Evolutionary conservation across 2,888 invertebrate species (phyloP).

Genomic region (Chloroclystis v-ata): DNA sequence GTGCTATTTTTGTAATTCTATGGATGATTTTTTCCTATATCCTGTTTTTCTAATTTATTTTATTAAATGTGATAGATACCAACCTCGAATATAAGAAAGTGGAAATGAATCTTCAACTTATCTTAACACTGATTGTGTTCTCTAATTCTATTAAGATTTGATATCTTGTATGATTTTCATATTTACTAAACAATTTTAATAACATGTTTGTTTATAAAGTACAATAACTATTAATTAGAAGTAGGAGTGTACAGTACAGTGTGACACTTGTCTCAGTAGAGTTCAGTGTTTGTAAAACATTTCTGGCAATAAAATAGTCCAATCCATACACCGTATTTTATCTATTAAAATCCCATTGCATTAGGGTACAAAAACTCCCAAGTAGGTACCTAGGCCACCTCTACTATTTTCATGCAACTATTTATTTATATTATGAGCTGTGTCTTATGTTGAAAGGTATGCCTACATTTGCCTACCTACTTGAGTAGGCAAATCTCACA

Average conservation of each 20-base stretch:
- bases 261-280: constrained; percentile 56
- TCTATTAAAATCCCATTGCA: too few relatives aligned
- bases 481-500: too few relatives aligned
- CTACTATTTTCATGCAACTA: too few relatives aligned
- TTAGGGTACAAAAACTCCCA: too few relatives aligned
- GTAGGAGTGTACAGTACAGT: constrained; percentile 73
- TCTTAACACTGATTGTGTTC: constrained; percentile 56
- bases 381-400: too few relatives aligned
- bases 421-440: too few relatives aligned
- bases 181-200: constrained; percentile 3
- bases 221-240: constrained; percentile 70
- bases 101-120: constrained; percentile 64
- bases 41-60: constrained; percentile 73
- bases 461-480: too few relatives aligned
- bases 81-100: constrained; percentile 69
- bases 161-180: constrained; percentile 17
- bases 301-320: constrained; percentile 78
- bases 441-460: too few relatives aligned
- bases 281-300: constrained; percentile 72
- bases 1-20: constrained; percentile 69
- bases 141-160: constrained; percentile 46
- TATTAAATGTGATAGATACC: constrained; percentile 70
- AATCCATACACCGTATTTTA: constrained; percentile 46
- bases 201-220: constrained; percentile 49
- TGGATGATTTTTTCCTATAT: constrained; percentile 54